Base-by-base conservation (phyloP, 2,113 vertebrate species). In the Mesocricetus auratus region DNA sequence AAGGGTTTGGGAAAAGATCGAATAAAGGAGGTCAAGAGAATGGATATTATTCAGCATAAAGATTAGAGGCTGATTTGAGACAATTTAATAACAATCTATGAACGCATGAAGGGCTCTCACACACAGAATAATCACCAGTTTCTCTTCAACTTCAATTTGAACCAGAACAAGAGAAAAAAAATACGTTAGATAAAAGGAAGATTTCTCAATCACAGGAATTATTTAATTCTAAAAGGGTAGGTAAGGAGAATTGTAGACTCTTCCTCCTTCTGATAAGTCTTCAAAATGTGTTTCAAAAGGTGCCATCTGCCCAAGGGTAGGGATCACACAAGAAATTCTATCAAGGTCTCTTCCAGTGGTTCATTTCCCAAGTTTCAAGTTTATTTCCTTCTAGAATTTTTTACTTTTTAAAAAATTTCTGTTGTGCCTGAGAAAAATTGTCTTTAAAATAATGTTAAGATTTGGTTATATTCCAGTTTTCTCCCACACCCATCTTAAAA, bases 61-160 rank as follows among this genome's bases (percentile, higher is more conserved):
- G 66, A 94, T 95, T 90, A 94, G 93, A 97, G 88, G 73, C 90
- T 97, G 92, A 97, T 95, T 95, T 94, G 79, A 95, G 75, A 78
- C 29, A 83, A 96, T 95, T 96, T 94, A 96, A 96, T 91, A 95
- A 95, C 53, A 75, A 79, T 74, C 96, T 96, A 89, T 93, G 96
- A 97, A 92, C 78, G 82, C 66, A 69, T 95, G 82, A 96, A 98
- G 60, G 86, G 66, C 73, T 97, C 60, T 94, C 86, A 96, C 71
- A 94, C 6, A 92, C 69, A 26, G 71, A 94, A 95, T 91, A 95
- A 96, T 96, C 96, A 97, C 33, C 90, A 97, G 88, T 77, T 94
- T 94, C 66, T 74, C 47, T 91, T 64, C 82, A 89, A 79, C 66
- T 96, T 75, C 88, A 96, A 68, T 86, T 87, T 95, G 64, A 45